Evolutionary conservation across 2,797 vertebrate genomes (phyloP), one percentile per base, ranked within the genome.

Genomic region (Lagocephalus sceleratus): DNA sequence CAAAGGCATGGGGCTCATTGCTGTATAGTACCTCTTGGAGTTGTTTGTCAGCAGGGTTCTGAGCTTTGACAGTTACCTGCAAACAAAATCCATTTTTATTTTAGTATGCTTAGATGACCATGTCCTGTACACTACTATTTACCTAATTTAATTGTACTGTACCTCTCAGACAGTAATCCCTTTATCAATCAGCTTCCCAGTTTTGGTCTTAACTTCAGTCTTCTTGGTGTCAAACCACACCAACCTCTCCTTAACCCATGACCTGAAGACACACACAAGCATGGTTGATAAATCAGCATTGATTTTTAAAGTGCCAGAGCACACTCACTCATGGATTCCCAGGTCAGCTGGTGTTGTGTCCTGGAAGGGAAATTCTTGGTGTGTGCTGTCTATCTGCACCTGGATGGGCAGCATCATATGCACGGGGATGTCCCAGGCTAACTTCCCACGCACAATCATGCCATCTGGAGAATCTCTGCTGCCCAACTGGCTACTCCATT

Each of bases 141-240:
- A 26, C 8, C 14, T 2, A 9, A 21, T 32, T 14, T 46, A 10
- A 1, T 2, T 21, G 10, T 2, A 38, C 2, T 20, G 0, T 17
- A 79, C 87, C 79, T 92, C 90, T 23, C 91, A 66, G 67, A 92
- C 78, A 1, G 86, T 88, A 53, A 84, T 81, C 60, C 91, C 89
- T 40, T 90, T 91, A 76, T 92, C 90, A 73, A 90, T 91, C 67
- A 92, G 68, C 71, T 89, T 91, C 45, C 91, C 91, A 1, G 79
- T 65, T 63, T 84, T 90, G 73, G 79, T 90, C 69, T 87, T 90
- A 17, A 92, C 85, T 68, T 78, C 75, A 0, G 89, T 91, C 60
- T 88, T 88, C 66, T 86, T 92, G 41, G 78, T 88, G 80, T 92
- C 91, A 0, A 91, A 85, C 90, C 88, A 92, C 42, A 92, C 87